phyloP scores from a whole-genome alignment of 2,113 vertebrate species.

The Bambusicola thoracicus region DNA sequence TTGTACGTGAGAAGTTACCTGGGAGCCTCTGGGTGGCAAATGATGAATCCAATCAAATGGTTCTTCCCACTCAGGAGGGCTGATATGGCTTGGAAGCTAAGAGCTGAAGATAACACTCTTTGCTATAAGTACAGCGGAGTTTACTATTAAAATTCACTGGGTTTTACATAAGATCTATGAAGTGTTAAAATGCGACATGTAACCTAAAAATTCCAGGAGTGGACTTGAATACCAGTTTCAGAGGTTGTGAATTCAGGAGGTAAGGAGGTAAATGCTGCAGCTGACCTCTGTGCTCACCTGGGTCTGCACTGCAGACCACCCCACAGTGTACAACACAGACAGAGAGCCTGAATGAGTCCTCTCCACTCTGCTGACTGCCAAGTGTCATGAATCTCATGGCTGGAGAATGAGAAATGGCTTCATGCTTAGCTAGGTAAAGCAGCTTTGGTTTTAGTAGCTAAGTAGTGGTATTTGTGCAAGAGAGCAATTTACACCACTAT shows the following conservation, averaged over 20 bases:
- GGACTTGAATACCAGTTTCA: background rate
- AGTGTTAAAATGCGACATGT: background rate
- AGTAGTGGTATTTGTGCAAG: background rate
- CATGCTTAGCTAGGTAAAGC: background rate
- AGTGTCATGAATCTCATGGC: fast-evolving
- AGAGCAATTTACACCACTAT: too few species aligned
- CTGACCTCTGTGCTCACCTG: fast-evolving
- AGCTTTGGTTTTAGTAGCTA: background rate
- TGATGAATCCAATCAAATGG: background rate
- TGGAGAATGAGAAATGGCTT: background rate
- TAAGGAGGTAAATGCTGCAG: background rate
- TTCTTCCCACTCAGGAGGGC: background rate
- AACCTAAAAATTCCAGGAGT: background rate
- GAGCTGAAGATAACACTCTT: background rate
- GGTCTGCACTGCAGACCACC: background rate
- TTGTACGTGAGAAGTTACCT: background rate
- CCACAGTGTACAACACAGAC: fast-evolving
- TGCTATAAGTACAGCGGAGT: fast-evolving
- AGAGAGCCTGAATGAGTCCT: fast-evolving
- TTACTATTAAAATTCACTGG: background rate
- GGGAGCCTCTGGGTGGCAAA: background rate
- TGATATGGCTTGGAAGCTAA: background rate
- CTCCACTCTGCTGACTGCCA: background rate
- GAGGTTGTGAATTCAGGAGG: background rate
- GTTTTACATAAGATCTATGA: background rate